A percentile compares a stretch with the other conserved stretches of the same genome.
These are phyloP conservation scores for Periophthalmodon schlosseri DNA, from an alignment of 2,113 vertebrate genomes.

Conservation along the genomic window DNA sequence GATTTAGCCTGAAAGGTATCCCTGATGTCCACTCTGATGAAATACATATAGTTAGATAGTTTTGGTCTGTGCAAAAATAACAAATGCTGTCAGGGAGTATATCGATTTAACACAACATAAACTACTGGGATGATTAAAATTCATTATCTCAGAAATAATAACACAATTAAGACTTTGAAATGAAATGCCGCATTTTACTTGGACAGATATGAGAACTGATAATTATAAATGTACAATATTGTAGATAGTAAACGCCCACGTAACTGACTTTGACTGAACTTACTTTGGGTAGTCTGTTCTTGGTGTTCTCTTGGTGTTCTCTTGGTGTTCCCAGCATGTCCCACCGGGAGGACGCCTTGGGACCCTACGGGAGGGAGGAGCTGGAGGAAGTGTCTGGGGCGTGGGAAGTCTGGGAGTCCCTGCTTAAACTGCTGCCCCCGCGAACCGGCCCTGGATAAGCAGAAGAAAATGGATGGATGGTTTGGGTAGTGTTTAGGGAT, in stretches of 20 bases:
- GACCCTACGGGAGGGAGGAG: too few species aligned
- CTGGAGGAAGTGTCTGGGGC: too few species aligned
- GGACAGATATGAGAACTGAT: background rate
- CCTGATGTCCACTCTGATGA: slow-evolving; percentile 21
- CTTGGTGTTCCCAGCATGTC: too few species aligned
- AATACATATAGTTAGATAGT: slow-evolving; percentile 14
- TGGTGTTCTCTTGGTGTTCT: too few species aligned
- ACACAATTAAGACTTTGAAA: background rate
- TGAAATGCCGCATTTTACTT: background rate
- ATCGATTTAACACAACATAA: background rate
- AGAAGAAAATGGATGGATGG: too few species aligned
- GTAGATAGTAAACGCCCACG: background rate
- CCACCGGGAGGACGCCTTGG: too few species aligned
- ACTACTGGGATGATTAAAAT: background rate
- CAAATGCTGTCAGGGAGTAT: background rate
- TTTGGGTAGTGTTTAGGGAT: too few species aligned
- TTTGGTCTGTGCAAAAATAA: slow-evolving; percentile 10
- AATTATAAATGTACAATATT: background rate
- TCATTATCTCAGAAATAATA: background rate
- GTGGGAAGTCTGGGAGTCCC: too few species aligned
- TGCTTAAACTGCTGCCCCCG: too few species aligned
- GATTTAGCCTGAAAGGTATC: slow-evolving; percentile 35
- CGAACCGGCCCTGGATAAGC: too few species aligned
- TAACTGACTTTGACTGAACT: background rate
- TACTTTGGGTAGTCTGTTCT: too few species aligned